These are phyloP conservation scores for Nasonia longicornis DNA, from an alignment of 1,140 invertebrate species.

Conservation along the genomic window DNA sequence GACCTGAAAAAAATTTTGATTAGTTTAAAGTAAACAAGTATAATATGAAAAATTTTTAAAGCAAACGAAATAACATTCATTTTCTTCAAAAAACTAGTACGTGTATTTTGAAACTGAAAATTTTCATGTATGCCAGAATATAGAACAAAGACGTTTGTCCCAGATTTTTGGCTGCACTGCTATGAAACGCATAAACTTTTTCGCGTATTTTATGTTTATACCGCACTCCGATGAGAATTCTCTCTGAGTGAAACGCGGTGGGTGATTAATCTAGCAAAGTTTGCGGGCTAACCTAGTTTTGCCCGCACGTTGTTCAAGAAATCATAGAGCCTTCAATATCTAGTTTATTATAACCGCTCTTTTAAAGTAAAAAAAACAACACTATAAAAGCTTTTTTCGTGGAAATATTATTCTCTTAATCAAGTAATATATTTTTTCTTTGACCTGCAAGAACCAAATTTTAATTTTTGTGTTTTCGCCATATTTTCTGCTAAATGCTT, in stretches of 20 bases:
- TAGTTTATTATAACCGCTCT: not conserved
- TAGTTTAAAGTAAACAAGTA: not conserved
- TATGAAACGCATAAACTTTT: not conserved
- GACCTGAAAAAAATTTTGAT: conserved; percentile 54
- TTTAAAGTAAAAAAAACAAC: not conserved
- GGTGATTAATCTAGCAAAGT: conserved; percentile 1
- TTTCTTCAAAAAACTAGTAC: too few relatives aligned
- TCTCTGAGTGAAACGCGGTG: not conserved
- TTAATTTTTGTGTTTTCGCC: too few relatives aligned
- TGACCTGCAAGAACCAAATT: too few relatives aligned
- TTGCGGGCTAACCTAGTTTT: conserved; percentile 26
- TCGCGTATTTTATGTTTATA: not conserved
- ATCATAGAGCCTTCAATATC: not conserved
- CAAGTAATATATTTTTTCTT: too few relatives aligned
- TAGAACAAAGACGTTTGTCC: not conserved
- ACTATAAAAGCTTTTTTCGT: too few relatives aligned
- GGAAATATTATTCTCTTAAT: too few relatives aligned
- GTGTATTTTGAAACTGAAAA: too few relatives aligned
- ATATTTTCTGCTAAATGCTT: too few relatives aligned
- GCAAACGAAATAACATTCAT: too few relatives aligned
- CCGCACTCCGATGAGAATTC: conserved; percentile 10
- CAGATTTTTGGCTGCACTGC: not conserved
- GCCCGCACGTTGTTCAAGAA: not conserved
- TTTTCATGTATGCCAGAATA: too few relatives aligned
- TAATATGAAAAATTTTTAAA: too few relatives aligned